A percentile compares a stretch with the other conserved stretches of the same genome.
Evolutionary conservation across 1,140 invertebrate genomes (phyloP).

Genomic region (Diabrotica virgifera): DNA sequence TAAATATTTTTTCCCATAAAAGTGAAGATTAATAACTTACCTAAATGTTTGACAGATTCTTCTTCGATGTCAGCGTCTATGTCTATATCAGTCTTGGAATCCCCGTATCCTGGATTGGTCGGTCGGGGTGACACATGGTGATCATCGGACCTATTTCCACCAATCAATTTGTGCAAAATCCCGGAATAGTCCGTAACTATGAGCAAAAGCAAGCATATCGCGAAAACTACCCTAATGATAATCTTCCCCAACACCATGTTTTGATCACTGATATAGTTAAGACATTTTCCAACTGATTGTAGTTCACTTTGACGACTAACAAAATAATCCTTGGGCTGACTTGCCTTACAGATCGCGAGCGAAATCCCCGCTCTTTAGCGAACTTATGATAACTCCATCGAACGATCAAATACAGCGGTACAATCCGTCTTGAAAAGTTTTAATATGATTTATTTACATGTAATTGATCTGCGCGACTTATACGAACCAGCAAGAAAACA

Average conservation of each 20-base stretch:
- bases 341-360: slow-evolving; percentile 29
- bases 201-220: slow-evolving; percentile 41
- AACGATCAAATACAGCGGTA: neutral
- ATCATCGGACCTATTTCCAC: slow-evolving; percentile 35
- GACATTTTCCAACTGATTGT: slow-evolving; percentile 18
- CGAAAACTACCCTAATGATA: slow-evolving; percentile 41
- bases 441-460: no score
- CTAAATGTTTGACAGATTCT: slow-evolving; percentile 42
- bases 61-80: slow-evolving; percentile 49
- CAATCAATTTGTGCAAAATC: slow-evolving; percentile 42
- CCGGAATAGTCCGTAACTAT: slow-evolving; percentile 43
- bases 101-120: slow-evolving; percentile 47
- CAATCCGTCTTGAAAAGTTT: neutral
- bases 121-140: slow-evolving; percentile 34
- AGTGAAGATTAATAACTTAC: slow-evolving; percentile 17
- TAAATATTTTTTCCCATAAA: no score
- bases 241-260: slow-evolving; percentile 41
- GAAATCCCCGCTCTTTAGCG: slow-evolving; percentile 8
- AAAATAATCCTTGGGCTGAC: slow-evolving; percentile 24
- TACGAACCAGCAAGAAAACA: no score
- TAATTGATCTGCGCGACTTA: no score
- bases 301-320: slow-evolving; percentile 5
- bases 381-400: neutral
- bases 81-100: slow-evolving; percentile 45
- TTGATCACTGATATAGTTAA: neutral